A percentile compares a stretch with the other conserved stretches of the same genome.
These are phyloP conservation scores for Archilochus colubris DNA, from an alignment of 2,113 vertebrate species.

Conservation along the genomic window DNA sequence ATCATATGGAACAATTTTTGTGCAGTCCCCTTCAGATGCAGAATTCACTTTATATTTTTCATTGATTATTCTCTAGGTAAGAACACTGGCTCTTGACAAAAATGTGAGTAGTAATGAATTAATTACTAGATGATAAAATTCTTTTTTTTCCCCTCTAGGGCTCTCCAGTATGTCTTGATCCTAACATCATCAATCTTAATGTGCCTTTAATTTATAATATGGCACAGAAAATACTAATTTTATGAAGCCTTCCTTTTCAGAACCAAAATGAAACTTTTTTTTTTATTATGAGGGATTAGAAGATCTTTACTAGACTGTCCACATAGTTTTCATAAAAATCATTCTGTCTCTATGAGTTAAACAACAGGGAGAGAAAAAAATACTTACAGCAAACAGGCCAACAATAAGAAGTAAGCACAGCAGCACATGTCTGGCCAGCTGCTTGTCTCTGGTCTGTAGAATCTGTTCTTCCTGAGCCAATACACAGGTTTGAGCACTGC, in stretches of 20 bases:
- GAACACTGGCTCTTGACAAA: neutral
- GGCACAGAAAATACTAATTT: neutral
- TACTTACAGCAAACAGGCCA: slow-evolving; percentile 91
- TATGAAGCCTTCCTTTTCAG: neutral
- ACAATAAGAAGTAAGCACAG: slow-evolving; percentile 91
- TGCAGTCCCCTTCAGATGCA: neutral
- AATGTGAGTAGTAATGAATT: neutral
- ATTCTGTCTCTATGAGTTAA: slow-evolving; percentile 16
- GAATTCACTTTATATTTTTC: neutral
- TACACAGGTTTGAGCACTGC: slow-evolving; percentile 84
- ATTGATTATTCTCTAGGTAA: neutral
- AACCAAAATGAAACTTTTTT: neutral
- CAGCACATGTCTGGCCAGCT: slow-evolving; percentile 88
- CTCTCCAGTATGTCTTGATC: neutral
- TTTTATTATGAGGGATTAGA: neutral
- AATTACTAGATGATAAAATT: neutral
- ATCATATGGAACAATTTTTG: neutral
- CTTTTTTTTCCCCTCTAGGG: neutral
- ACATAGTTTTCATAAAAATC: neutral
- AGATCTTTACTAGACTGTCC: neutral
- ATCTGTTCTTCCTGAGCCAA: slow-evolving; percentile 85
- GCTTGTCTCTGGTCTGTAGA: slow-evolving; percentile 81
- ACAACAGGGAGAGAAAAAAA: slow-evolving; percentile 11
- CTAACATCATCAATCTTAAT: neutral
- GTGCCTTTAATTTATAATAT: neutral